These are phyloP conservation scores for Masnerella sp. DNA, from an alignment of 2,888 invertebrate genomes.

Conservation along the genomic window DNA sequence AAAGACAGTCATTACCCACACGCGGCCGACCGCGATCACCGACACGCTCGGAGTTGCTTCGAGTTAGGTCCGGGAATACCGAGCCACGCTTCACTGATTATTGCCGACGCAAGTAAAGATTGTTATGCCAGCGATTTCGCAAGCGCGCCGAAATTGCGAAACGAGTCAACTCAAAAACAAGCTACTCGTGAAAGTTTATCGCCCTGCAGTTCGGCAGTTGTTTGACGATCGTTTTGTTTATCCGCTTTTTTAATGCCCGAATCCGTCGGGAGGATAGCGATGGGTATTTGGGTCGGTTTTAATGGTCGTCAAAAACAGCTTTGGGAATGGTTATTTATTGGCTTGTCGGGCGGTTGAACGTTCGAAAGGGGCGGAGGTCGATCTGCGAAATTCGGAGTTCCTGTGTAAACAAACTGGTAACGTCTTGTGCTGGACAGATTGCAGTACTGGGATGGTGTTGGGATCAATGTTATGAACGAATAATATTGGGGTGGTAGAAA, in stretches of 20 bases:
- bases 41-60: constrained; percentile 34
- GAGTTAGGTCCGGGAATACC: constrained; percentile 44
- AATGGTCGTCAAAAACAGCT: constrained; percentile 4
- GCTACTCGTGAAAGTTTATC: constrained; percentile 45
- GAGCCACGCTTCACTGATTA: constrained; percentile 49
- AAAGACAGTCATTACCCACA: constrained; percentile 47
- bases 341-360: too few species aligned
- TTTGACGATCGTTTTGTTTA: constrained; percentile 6
- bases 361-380: too few species aligned
- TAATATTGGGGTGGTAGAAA: too few species aligned
- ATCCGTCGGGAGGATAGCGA: neutral
- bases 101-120: constrained; percentile 44
- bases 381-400: too few species aligned
- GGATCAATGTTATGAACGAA: too few species aligned
- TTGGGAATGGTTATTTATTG: too few species aligned
- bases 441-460: too few species aligned
- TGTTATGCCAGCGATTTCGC: constrained; percentile 19
- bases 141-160: constrained; percentile 43
- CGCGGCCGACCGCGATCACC: constrained; percentile 23
- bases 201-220: constrained; percentile 21
- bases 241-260: constrained; percentile 7
- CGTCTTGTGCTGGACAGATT: too few species aligned
- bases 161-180: constrained; percentile 38
- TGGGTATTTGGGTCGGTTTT: constrained; percentile 6
- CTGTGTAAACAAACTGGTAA: too few species aligned